These are phyloP conservation scores for Drosophila eohydei DNA, from an alignment of 2,888 invertebrate genomes.

Conservation along the genomic window DNA sequence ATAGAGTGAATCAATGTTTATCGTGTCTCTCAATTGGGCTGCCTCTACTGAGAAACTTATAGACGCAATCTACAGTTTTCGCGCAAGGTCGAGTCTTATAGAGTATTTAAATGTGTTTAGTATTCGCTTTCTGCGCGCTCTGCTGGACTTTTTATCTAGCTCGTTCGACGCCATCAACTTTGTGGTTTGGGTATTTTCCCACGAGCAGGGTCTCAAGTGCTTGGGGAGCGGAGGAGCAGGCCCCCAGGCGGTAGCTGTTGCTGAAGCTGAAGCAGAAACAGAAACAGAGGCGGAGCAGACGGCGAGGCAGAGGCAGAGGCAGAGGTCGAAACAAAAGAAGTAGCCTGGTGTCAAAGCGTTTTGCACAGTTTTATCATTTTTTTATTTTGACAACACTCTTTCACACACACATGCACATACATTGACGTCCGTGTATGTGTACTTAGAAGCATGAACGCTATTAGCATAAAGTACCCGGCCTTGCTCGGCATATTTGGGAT, in stretches of 20 bases:
- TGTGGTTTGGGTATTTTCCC: slow-evolving; percentile 55
- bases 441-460: not conserved
- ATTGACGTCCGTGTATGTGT: not conserved
- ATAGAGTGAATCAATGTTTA: not conserved
- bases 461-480: not conserved
- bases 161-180: slow-evolving; percentile 49
- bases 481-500: not conserved
- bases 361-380: slow-evolving; percentile 47
- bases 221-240: slow-evolving; percentile 23
- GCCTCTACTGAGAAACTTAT: too few relatives aligned
- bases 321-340: slow-evolving; percentile 43
- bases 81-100: not conserved
- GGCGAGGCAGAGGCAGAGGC: not conserved
- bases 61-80: not conserved
- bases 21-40: not conserved
- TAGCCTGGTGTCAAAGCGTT: slow-evolving; percentile 44
- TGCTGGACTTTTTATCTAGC: slow-evolving; percentile 43
- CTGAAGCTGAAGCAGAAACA: not conserved
- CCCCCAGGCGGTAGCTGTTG: not conserved
- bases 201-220: slow-evolving; percentile 42
- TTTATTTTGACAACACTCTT: slow-evolving; percentile 48
- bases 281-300: not conserved
- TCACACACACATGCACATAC: slow-evolving; percentile 5
- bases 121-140: slow-evolving; percentile 16
- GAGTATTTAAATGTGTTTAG: slow-evolving; percentile 12